Evolutionary conservation across 37 sponge, comb jelly and placozoan species (phyloP).

Genomic region (Dysidea cf. avara): DNA sequence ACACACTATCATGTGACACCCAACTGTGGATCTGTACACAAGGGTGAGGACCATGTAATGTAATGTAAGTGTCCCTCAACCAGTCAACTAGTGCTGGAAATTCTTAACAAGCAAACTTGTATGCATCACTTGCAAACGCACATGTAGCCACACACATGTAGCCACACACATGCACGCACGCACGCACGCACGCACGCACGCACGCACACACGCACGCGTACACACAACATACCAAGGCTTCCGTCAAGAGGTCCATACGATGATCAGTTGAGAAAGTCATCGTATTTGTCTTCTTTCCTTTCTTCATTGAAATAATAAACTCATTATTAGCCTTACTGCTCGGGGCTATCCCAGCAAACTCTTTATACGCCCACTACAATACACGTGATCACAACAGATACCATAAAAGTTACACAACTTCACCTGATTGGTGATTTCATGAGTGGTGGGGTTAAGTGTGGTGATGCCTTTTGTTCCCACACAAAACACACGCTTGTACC

Average conservation of each 20-base stretch:
- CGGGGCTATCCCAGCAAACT: slow-evolving; percentile 81
- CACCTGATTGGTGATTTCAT: slow-evolving; percentile 90
- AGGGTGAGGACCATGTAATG: too few relatives aligned
- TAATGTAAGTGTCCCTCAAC: too few relatives aligned
- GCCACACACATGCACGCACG: background rate
- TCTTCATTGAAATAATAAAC: slow-evolving; percentile 83
- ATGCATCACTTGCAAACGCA: too few relatives aligned
- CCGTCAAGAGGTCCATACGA: slow-evolving; percentile 89
- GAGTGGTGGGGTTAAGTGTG: slow-evolving; percentile 86
- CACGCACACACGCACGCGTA: background rate
- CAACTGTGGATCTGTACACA: too few relatives aligned
- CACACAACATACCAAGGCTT: slow-evolving; percentile 54
- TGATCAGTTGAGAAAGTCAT: slow-evolving; percentile 95
- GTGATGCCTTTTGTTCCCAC: slow-evolving; percentile 83
- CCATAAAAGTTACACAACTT: background rate
- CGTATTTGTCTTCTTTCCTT: slow-evolving; percentile 78
- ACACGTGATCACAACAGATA: background rate
- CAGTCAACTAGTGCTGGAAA: too few relatives aligned
- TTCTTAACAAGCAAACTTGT: too few relatives aligned
- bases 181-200: background rate
- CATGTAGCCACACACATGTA: background rate
- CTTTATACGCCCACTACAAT: slow-evolving; percentile 88
- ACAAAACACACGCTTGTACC: slow-evolving; percentile 93
- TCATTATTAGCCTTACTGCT: slow-evolving; percentile 93
- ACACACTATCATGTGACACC: too few relatives aligned